Evolutionary conservation across 2,797 vertebrate species (phyloP), one percentile per base, ranked within the genome.

Genomic region (Takifugu ocellatus): DNA sequence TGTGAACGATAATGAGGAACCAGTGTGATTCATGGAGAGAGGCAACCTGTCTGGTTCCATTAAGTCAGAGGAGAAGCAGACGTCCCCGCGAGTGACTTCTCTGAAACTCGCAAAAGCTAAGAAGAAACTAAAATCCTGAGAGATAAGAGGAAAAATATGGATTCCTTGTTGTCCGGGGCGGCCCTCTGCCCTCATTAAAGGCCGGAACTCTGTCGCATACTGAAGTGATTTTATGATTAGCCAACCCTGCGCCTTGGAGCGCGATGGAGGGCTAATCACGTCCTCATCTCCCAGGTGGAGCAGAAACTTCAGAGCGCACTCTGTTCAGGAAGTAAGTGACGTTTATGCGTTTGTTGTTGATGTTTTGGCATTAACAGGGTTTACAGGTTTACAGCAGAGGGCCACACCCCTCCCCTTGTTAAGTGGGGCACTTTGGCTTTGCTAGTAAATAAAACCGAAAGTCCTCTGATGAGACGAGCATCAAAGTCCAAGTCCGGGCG

Each of bases 401-500:
- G 6, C 33, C 29, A 9, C 44, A 51, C 78, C 25, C 2, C 48
- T 46, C 17, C n/a, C 10, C n/a, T 48, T 6, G 9, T 61, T 50
- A 24, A 61, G 51, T 29, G 39, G 25, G 15, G 8, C 10, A 2
- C 27, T 64, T 69, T 59, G 11, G 25, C 63, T 72, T 65, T 25
- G 31, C 31, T 17, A 60, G 52, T 68, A 75, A 61, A 70, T 69
- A 68, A 66, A 54, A 54, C 5, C 2, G 27, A 2, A n/a, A 43
- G 8, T 17, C 36, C 31, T 68, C 51, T 73, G 65, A 68, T 55
- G 61, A 63, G 67, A 60, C 57, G 15, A 52, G 57, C 49, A 29
- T 55, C 59, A 49, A 61, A 70, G 77, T 60, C 67, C 11, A 52
- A 69, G 66, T 56, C 70, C 3, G n/a, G 59, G 61, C 21, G 6